Evolutionary conservation across 2,113 vertebrate species (phyloP).

Genomic region (Thamnophis sirtalis): DNA sequence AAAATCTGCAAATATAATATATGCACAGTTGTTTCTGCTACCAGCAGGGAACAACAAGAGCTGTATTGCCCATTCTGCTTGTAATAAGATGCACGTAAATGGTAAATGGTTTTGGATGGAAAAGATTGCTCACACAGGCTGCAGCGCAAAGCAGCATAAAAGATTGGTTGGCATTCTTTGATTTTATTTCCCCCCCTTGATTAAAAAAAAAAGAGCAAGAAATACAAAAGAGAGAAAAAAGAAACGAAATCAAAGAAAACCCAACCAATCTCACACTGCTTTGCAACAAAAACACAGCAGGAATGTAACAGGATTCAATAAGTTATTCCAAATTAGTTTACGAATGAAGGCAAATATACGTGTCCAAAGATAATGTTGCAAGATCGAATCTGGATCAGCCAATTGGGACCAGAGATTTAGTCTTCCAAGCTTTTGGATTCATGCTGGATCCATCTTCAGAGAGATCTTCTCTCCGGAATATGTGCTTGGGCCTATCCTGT

Average conservation of each 20-base stretch:
- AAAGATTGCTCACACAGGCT: slow-evolving; percentile 21
- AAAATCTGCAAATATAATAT: not conserved
- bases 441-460: not conserved
- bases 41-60: slow-evolving; percentile 20
- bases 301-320: not conserved
- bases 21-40: not conserved
- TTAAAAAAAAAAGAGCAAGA: slow-evolving; percentile 33
- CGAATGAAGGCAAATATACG: not conserved
- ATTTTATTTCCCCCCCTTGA: not conserved
- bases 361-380: not conserved
- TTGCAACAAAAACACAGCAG: not conserved
- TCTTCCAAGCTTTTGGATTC: not conserved
- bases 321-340: not conserved
- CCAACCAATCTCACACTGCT: not conserved
- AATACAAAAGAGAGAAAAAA: slow-evolving; percentile 36
- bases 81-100: slow-evolving; percentile 25
- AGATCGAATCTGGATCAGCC: not conserved
- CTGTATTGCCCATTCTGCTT: not conserved
- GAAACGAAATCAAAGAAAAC: slow-evolving; percentile 32
- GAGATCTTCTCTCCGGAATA: not conserved
- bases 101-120: not conserved
- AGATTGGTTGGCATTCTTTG: not conserved
- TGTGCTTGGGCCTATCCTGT: not conserved
- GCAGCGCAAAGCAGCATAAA: not conserved
- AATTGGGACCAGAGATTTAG: not conserved